A percentile compares a stretch with the other conserved stretches of the same genome.
phyloP scores from a whole-genome alignment of 1,140 invertebrate genomes.

The Conus ventricosus region DNA sequence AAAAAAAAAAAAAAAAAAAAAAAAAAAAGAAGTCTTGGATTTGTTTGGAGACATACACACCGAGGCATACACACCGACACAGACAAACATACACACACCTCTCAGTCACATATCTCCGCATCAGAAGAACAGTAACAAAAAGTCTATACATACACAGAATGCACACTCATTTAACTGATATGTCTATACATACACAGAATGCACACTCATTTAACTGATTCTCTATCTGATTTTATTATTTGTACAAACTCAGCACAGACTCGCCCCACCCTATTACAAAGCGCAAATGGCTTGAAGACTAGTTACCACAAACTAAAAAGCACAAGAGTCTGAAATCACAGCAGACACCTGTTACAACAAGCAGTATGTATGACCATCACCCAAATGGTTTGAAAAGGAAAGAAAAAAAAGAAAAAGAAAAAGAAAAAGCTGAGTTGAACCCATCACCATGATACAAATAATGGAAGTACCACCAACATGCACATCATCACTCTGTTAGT shows the following conservation, averaged over 20 bases:
- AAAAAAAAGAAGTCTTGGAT: too few relatives aligned
- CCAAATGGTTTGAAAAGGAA: too few relatives aligned
- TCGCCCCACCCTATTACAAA: too few relatives aligned
- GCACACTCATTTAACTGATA: background rate
- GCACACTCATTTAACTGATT: background rate
- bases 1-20: too few relatives aligned
- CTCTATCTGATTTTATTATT: background rate
- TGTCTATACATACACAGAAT: background rate
- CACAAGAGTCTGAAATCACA: background rate
- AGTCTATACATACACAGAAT: background rate
- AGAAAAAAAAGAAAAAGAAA: too few relatives aligned
- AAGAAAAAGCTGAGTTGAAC: background rate
- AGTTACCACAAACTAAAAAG: background rate
- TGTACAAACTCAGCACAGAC: background rate
- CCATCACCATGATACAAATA: background rate
- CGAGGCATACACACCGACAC: background rate
- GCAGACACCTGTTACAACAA: background rate
- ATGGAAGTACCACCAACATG: too few relatives aligned
- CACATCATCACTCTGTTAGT: too few relatives aligned
- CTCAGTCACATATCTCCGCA: too few relatives aligned
- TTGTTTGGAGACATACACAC: background rate
- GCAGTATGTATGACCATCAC: too few relatives aligned
- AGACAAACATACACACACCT: background rate
- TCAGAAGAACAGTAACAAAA: too few relatives aligned
- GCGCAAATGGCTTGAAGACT: background rate